Percentiles rank a stretch among this genome's conserved stretches.
These are phyloP conservation scores for Pocillopora meandrina DNA, from an alignment of 92 coral and sea anemone genomes.

Conservation along the genomic window DNA sequence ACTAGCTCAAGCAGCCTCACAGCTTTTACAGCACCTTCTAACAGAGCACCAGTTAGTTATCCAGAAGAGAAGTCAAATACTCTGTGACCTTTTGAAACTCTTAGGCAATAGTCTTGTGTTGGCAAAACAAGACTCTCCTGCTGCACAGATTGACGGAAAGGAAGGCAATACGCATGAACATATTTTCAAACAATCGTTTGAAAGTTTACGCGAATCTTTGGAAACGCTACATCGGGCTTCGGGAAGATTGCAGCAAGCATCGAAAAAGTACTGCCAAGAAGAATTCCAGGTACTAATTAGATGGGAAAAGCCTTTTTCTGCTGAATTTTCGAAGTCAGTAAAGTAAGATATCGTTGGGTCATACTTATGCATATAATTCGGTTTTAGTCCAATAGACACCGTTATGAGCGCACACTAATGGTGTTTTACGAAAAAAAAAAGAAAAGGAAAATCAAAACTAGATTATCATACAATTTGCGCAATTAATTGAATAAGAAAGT, in stretches of 20 bases:
- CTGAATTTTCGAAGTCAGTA: too few relatives aligned
- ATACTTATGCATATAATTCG: too few relatives aligned
- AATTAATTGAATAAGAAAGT: too few relatives aligned
- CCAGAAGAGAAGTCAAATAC: background rate
- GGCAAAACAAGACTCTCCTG: background rate
- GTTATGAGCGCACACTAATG: too few relatives aligned
- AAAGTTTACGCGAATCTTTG: background rate
- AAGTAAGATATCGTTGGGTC: too few relatives aligned
- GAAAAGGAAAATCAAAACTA: too few relatives aligned
- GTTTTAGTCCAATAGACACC: too few relatives aligned
- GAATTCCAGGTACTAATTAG: conserved; percentile 18
- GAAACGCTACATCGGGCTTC: background rate
- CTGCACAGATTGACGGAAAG: background rate
- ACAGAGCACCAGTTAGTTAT: background rate
- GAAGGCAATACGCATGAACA: background rate
- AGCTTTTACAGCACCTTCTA: background rate
- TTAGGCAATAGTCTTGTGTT: background rate
- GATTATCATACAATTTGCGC: too few relatives aligned
- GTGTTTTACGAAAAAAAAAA: too few relatives aligned
- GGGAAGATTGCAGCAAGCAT: background rate
- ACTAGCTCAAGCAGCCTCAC: conserved; percentile 18
- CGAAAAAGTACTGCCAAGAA: background rate
- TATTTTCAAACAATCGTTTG: background rate
- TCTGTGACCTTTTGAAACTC: background rate
- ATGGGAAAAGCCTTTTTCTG: too few relatives aligned